Base-by-base conservation (phyloP, 2,113 vertebrate genomes). In the Parus major region DNA sequence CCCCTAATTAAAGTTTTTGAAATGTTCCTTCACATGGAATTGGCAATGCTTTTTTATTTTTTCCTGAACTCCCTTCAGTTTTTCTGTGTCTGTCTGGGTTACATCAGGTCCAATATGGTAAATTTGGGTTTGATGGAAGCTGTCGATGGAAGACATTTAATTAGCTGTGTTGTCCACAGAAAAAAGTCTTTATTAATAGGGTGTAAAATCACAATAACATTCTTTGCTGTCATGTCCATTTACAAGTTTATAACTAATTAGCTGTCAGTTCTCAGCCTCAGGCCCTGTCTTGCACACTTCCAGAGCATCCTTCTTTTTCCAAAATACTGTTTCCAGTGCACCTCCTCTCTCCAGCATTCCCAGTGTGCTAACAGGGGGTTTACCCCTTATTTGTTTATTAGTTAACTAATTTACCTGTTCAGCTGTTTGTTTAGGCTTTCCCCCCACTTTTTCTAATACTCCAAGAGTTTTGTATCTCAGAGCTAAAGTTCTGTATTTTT, bases 311-410 rank as follows among this genome's bases (percentile, higher is more conserved):
- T 75, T n/a, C 21, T 71, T 70, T 35, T 87, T 17, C 53, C 63
- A 61, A 71, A 75, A 55, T 12, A 22, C 3, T 36, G 7, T 78
- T 90, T 64, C n/a, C 52, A 50, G 22, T 4, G 47, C n/a, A 56
- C 3, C 9, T 68, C 11, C 7, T 82, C 11, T 59, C 50, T 56
- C 25, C 6, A 7, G 21, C 16, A 6, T 47, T 78, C 18, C 33
- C 24, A 50, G 1, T 29, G 47, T 39, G 18, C 20, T 60, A 29
- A 2, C 29, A 5, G 0, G 5, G 0, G 0, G 3, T 11, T 27
- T 72, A 15, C 7, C 4, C 24, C 15, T 59, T 22, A n/a, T 53
- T 59, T 71, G 3, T 5, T 50, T 64, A 23, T 4, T 41, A 41
- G 20, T n/a, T 36, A 31, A 17, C 31, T 49, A 7, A 56, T 60